Conservation (phyloP, 2,113 vertebrate species). For the Syngnathus typhle region DNA sequence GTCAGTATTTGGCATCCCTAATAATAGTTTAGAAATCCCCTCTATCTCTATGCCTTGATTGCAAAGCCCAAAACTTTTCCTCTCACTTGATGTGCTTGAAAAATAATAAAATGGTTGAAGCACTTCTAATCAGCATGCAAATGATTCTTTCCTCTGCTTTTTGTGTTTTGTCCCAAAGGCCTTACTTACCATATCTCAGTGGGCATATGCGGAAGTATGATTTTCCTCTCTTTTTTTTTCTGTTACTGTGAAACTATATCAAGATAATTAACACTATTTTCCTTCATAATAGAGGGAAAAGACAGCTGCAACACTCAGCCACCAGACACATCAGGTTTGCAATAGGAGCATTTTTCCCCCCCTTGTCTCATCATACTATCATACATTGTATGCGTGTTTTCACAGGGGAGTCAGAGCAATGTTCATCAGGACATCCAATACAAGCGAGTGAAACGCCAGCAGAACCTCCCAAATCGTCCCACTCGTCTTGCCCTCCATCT, state of each 20-base stretch:
- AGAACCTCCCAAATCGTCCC: constrained; percentile 6
- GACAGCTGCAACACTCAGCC: constrained; percentile 39
- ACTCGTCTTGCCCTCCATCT: not conserved
- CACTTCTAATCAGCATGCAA: not conserved
- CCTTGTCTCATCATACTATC: no score
- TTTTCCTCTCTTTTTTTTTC: constrained; percentile 18
- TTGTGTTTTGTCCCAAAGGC: constrained; percentile 76
- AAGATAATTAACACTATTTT: constrained; percentile 15
- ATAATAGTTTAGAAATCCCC: not conserved
- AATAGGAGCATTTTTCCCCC: not conserved
- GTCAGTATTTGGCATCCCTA: no score
- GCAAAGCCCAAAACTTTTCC: not conserved
- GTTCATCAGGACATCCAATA: constrained; percentile 1
- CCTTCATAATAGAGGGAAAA: constrained; percentile 44
- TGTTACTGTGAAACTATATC: not conserved
- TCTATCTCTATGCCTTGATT: not conserved
- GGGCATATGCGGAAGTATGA: constrained; percentile 91
- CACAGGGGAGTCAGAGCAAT: constrained; percentile 17
- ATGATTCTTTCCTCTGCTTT: constrained; percentile 26
- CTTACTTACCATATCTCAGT: constrained; percentile 95
- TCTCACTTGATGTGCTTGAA: not conserved
- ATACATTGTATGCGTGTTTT: not conserved
- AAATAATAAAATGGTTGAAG: not conserved
- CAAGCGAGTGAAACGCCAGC: constrained; percentile 4
- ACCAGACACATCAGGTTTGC: constrained; percentile 12